Conservation (phyloP, 2,888 invertebrate species). For the Pseudococcus longispinus region DNA sequence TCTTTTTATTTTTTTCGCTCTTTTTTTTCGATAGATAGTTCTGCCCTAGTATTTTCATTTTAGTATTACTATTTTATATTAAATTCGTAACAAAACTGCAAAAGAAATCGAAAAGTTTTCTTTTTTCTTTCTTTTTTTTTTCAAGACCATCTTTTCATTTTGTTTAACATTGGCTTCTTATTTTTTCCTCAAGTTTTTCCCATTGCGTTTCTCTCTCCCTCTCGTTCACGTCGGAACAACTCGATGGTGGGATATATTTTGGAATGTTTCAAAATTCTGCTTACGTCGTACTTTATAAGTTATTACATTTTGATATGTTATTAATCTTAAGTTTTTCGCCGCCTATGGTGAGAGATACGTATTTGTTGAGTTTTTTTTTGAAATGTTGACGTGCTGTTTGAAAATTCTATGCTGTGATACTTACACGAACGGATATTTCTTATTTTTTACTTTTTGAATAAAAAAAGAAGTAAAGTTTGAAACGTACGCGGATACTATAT, state of each 20-base stretch:
- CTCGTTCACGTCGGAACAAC: neutral
- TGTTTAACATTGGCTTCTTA: conserved; percentile 28
- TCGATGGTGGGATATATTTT: conserved; percentile 25
- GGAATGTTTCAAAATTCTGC: conserved; percentile 37
- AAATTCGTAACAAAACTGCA: conserved; percentile 49
- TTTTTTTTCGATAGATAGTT: conserved; percentile 30
- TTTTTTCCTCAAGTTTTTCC: neutral
- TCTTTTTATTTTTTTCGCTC: neutral
- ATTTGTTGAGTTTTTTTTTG: neutral
- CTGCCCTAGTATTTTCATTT: conserved; percentile 21
- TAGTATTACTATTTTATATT: conserved; percentile 51
- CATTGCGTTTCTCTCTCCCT: neutral
- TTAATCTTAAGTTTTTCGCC: conserved; percentile 1
- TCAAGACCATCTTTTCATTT: conserved; percentile 45
- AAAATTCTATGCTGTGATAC: neutral
- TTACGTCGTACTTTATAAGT: conserved; percentile 17
- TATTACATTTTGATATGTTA: conserved; percentile 9
- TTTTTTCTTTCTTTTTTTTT: conserved; percentile 3
- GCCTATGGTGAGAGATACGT: neutral
- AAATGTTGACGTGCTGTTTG: neutral
- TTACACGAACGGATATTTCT: neutral
- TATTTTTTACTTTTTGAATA: neutral
- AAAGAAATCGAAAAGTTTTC: conserved; percentile 41
- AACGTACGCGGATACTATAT: neutral
- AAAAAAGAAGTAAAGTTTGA: neutral